Evolutionary conservation across 35 echinoderm and acorn worm genomes (phyloP), one percentile per base, ranked within the genome.

Genomic region (Stichopus chloronotus): DNA sequence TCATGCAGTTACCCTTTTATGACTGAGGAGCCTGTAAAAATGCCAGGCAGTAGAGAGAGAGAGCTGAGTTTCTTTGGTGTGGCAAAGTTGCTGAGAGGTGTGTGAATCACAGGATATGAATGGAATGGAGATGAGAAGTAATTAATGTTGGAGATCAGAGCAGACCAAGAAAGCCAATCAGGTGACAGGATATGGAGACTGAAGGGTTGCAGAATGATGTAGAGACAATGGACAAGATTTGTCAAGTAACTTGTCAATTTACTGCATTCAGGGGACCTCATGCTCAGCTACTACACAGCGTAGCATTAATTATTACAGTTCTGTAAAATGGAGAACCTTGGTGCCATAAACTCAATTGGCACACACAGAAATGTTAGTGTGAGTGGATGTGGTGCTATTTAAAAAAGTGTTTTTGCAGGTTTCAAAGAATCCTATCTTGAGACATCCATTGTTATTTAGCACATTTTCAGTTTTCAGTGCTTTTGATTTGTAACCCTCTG

Each of bases 91-190:
- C 58, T 85, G 82, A 85, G 55, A 85, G 69, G 69, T 59, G 82
- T 85, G 82, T 85, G 82, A 85, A 23, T 85, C 82, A 85, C 55
- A 85, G 82, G 82, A 85, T 85, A 85, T 85, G 17, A 85, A 59
- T 56, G 82, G 58, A 22, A 6, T 25, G 10, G 54, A 55, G 25
- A 58, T 85, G 82, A 85, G 82, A 58, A 85, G 82, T 58, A 85
- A 85, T 85, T 85, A 85, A 85, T 58, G 82, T 53, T 60, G 82
- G 57, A 85, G 16, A 85, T 56, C 82, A 20, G 13, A 74, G 69
- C 69, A 14, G 17, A 74, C 69, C 7, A 14, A 74, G 69, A 74
- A 7, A n/a, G 17, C 22, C 30, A 21, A 74, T 74, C 17, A 65
- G 19, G 19, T 65, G 19, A 74, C 69, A 19, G 69, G 69, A 74